phyloP scores from a whole-genome alignment of 2,113 vertebrate genomes.

The Tachuris rubrigastra region DNA sequence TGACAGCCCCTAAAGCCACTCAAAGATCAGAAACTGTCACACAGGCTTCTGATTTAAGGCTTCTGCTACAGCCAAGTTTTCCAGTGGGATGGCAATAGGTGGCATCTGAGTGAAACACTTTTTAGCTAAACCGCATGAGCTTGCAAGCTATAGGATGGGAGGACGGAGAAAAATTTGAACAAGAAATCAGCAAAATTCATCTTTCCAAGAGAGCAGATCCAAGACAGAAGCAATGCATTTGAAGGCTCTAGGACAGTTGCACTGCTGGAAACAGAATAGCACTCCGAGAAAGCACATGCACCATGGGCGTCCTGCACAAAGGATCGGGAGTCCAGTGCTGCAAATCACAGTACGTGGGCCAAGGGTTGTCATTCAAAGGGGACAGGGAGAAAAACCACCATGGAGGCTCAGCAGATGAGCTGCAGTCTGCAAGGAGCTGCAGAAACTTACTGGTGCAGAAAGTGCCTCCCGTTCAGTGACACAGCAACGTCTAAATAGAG shows the following conservation, averaged over 20 bases:
- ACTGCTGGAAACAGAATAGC: background rate
- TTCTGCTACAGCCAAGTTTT: background rate
- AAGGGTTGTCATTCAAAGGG: background rate
- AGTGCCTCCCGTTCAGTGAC: background rate
- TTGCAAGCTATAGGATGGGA: background rate
- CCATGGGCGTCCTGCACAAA: background rate
- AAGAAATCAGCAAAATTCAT: background rate
- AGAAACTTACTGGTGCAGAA: background rate
- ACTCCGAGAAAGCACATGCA: background rate
- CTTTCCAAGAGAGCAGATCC: background rate
- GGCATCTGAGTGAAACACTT: background rate
- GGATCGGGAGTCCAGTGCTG: background rate
- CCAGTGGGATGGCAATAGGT: background rate
- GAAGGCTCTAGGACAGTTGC: background rate
- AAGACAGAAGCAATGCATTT: background rate
- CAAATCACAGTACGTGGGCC: fast-evolving
- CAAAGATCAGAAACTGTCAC: constrained; percentile 14
- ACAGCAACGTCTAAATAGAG: background rate
- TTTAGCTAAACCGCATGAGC: background rate
- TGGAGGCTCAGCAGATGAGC: background rate
- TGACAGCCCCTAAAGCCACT: background rate
- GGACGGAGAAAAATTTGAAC: background rate
- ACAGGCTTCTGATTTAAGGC: constrained; percentile 13
- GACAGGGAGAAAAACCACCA: background rate
- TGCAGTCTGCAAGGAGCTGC: background rate